Base-by-base conservation (phyloP, 2,113 vertebrate species). In the Nicator chloris region DNA sequence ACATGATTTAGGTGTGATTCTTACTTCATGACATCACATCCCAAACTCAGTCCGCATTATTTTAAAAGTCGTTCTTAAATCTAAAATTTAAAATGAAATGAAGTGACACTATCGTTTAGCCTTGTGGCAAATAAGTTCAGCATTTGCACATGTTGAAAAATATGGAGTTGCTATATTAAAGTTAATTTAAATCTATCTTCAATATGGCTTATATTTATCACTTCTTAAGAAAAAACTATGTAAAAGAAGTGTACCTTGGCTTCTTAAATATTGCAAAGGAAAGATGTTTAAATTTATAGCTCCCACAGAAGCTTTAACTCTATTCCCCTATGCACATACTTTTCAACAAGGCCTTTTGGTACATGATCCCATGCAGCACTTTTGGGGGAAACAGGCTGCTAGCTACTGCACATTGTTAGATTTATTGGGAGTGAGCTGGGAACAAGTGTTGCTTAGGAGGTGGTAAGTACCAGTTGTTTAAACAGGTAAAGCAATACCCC, bases 11-110 rank as follows among this genome's bases (percentile, higher is more conserved):
- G 18, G 4, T 69, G n/a, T 27, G 18, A 19, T 53, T 40, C 12
- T 53, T 64, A 12, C 35, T 56, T 23, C 1, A 2, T 83, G 27
- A 51, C 13, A 39, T 53, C 0, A 0, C 16, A 35, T 51, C 26
- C 16, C 18, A 59, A 60, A 31, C 7, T 39, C 2, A 0, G 17
- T 23, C n/a, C 66, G 27, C 4, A 5, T 45, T 53, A 87, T 50
- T 91, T 82, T 45, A 56, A 51, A 54, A 61, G 13, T 14, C 42
- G 5, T 9, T 22, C 57, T 60, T 39, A 33, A 17, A 53, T 24
- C 27, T 81, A 75, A 88, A 81, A 71, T 31, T 59, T 66, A 23
- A 76, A 85, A 71, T 35, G 0, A 90, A 57, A 21, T 54, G 9
- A 87, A 87, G 13, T 27, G 27, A 42, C 35, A 39, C 18, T 82